phyloP scores from a whole-genome alignment of 1,140 invertebrate genomes.

The Asbolus verrucosus region DNA sequence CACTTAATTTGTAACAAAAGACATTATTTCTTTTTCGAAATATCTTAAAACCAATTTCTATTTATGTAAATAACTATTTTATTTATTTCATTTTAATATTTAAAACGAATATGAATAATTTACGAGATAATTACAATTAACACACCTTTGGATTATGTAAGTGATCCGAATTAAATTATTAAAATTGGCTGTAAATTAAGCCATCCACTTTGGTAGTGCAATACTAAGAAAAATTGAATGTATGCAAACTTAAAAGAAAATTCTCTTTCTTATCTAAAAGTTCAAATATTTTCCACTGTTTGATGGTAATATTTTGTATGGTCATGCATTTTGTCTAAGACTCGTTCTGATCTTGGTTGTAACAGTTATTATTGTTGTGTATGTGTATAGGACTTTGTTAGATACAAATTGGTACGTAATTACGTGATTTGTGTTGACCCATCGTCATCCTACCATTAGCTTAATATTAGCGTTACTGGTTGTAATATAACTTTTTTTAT shows the following conservation, averaged over 20 bases:
- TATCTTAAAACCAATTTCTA: not conserved
- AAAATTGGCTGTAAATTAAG: constrained; percentile 40
- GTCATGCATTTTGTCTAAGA: constrained; percentile 14
- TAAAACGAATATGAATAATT: no score
- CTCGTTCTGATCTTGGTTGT: constrained; percentile 23
- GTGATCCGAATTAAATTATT: constrained; percentile 34
- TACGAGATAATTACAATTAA: no score
- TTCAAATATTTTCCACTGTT: constrained; percentile 8
- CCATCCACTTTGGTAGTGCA: constrained; percentile 42
- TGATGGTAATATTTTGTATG: constrained; percentile 24
- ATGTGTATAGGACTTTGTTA: constrained; percentile 21
- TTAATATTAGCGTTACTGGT: constrained; percentile 31
- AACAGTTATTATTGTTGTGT: constrained; percentile 39
- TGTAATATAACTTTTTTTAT: constrained; percentile 45
- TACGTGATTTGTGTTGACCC: constrained; percentile 39
- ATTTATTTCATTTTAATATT: constrained; percentile 21
- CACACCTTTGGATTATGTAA: constrained; percentile 19
- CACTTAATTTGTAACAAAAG: constrained; percentile 30
- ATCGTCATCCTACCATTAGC: constrained; percentile 37
- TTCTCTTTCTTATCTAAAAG: not conserved
- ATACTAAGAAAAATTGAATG: constrained; percentile 2
- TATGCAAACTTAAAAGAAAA: not conserved
- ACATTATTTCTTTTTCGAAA: constrained; percentile 6
- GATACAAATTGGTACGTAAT: constrained; percentile 20
- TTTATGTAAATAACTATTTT: constrained; percentile 9